Percentiles rank a stretch among this genome's conserved stretches.
These are phyloP conservation scores for Drosophila anceps DNA, from an alignment of 2,888 invertebrate genomes.

Conservation along the genomic window DNA sequence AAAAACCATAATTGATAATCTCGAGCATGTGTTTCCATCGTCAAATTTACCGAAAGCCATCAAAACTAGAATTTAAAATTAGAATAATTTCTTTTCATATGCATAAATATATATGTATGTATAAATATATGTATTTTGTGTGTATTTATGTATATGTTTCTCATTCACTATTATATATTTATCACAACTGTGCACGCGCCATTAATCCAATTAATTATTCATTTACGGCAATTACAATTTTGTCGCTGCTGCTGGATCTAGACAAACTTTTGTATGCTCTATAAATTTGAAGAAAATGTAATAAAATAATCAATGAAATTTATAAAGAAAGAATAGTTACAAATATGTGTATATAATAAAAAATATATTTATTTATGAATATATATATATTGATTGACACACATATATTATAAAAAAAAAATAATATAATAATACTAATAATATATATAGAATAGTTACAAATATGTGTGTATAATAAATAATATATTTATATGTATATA, in stretches of 20 bases:
- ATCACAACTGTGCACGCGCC: slow-evolving; percentile 24
- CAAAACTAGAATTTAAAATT: not conserved
- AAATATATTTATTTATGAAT: too few species aligned
- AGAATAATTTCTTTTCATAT: not conserved
- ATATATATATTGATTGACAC: too few species aligned
- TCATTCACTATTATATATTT: slow-evolving; percentile 12
- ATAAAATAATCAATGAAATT: too few species aligned
- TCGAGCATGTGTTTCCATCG: slow-evolving; percentile 3
- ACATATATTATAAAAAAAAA: too few species aligned
- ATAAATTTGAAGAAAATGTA: not conserved
- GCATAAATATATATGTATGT: not conserved
- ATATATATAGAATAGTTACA: too few species aligned
- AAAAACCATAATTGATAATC: slow-evolving; percentile 8
- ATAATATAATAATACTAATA: too few species aligned
- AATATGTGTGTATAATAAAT: too few species aligned
- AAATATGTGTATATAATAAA: too few species aligned
- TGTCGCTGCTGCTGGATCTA: not conserved
- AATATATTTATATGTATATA: too few species aligned
- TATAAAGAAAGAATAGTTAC: too few species aligned
- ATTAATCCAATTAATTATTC: slow-evolving; percentile 42
- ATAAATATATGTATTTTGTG: not conserved
- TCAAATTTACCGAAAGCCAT: not conserved
- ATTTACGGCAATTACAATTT: slow-evolving; percentile 19
- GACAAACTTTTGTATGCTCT: slow-evolving; percentile 1
- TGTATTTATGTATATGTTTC: not conserved